Percentiles rank a stretch among this genome's conserved stretches.
phyloP scores from a whole-genome alignment of 2,113 vertebrate genomes.

The Poeciliopsis occidentalis region DNA sequence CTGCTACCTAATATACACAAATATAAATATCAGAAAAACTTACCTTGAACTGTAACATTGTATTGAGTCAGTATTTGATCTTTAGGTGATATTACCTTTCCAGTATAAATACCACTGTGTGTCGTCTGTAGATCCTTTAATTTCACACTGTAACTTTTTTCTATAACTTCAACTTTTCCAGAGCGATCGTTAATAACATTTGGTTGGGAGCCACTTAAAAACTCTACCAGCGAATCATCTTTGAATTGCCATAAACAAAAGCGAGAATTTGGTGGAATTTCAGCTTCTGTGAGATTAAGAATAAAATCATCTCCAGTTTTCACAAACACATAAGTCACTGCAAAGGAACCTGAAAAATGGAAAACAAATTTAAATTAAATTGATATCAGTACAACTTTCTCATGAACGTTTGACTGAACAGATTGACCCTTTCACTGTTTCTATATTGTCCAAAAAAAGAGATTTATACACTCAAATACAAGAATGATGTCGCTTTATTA shows the following conservation, averaged over 20 bases:
- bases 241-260: not conserved
- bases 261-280: not conserved
- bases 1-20: not conserved
- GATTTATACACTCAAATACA: too few relatives aligned
- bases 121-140: slow-evolving; percentile 6
- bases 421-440: not conserved
- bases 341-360: too few relatives aligned
- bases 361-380: too few relatives aligned
- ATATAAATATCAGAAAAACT: not conserved
- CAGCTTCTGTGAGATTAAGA: too few relatives aligned
- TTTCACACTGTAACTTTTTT: not conserved
- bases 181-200: fast-evolving
- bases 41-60: slow-evolving; percentile 34
- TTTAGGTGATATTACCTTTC: fast-evolving
- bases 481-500: too few relatives aligned
- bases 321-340: too few relatives aligned
- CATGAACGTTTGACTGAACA: too few relatives aligned
- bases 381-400: too few relatives aligned
- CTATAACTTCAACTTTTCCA: not conserved
- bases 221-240: fast-evolving
- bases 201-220: fast-evolving
- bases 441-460: too few relatives aligned
- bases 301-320: too few relatives aligned
- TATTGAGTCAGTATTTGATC: fast-evolving
- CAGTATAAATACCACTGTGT: slow-evolving; percentile 37